Conservation (phyloP, 1,140 invertebrate genomes). For the Psilanteris sp. region DNA sequence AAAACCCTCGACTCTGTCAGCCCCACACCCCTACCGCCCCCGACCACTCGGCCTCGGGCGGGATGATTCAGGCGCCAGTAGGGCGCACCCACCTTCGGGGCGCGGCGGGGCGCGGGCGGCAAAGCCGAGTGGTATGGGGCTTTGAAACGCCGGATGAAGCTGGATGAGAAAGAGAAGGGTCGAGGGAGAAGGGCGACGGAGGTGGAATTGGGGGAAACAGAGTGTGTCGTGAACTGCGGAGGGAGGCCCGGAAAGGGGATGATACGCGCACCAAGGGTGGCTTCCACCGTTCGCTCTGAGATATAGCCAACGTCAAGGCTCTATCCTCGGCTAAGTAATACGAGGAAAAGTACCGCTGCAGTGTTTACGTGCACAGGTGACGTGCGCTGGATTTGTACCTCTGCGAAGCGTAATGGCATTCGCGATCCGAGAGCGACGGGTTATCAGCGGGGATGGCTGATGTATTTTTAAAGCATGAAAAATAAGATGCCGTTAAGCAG, state of each 20-base stretch:
- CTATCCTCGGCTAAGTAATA: slow-evolving; percentile 78
- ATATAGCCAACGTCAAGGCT: slow-evolving; percentile 72
- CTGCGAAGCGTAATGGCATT: slow-evolving; percentile 28
- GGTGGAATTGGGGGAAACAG: slow-evolving; percentile 75
- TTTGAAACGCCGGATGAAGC: slow-evolving; percentile 56
- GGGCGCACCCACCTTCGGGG: slow-evolving; percentile 78
- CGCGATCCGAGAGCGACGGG: slow-evolving; percentile 10
- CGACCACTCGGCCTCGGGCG: slow-evolving; percentile 70
- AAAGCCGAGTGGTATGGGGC: slow-evolving; percentile 50
- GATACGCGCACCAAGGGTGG: slow-evolving; percentile 76
- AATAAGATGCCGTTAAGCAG: too few species aligned
- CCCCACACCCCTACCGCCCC: slow-evolving; percentile 29
- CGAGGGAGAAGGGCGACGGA: slow-evolving; percentile 60
- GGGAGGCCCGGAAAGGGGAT: slow-evolving; percentile 66
- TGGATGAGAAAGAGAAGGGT: slow-evolving; percentile 54
- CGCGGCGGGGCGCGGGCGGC: slow-evolving; percentile 56
- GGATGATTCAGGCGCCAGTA: slow-evolving; percentile 79
- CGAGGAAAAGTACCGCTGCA: slow-evolving; percentile 75
- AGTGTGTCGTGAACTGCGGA: slow-evolving; percentile 75
- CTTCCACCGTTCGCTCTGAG: slow-evolving; percentile 68
- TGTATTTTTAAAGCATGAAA: slow-evolving; percentile 16
- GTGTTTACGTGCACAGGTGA: slow-evolving; percentile 59
- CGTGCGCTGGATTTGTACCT: slow-evolving; percentile 43
- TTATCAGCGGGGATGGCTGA: slow-evolving; percentile 6
- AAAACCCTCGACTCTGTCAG: slow-evolving; percentile 52